phyloP scores from a whole-genome alignment of 2,888 invertebrate species.

The Hypsopygia costalis region DNA sequence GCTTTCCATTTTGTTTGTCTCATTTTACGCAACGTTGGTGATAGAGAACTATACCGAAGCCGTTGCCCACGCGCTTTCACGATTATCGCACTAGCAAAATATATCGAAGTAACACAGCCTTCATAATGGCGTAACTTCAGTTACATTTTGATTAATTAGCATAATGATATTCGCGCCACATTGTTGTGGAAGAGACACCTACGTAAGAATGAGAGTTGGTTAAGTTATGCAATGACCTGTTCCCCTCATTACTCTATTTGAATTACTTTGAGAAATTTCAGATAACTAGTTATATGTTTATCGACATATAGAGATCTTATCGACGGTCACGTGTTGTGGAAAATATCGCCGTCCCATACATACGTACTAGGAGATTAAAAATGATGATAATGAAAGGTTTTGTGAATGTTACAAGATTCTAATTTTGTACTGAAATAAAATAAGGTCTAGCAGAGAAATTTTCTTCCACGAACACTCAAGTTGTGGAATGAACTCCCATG shows the following conservation, averaged over 20 bases:
- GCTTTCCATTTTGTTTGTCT: constrained; percentile 42
- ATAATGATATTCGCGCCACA: constrained; percentile 39
- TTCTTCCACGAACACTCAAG: too few species aligned
- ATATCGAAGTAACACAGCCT: constrained; percentile 30
- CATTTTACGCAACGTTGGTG: constrained; percentile 43
- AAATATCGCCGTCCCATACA: too few species aligned
- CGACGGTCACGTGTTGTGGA: too few species aligned
- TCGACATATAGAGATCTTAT: too few species aligned
- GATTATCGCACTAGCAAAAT: constrained; percentile 39
- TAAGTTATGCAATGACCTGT: constrained; percentile 10
- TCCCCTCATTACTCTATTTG: constrained; percentile 1
- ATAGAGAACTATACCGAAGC: constrained; percentile 29
- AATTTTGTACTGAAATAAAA: too few species aligned
- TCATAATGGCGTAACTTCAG: constrained; percentile 33
- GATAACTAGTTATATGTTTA: not conserved
- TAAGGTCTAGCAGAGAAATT: too few species aligned
- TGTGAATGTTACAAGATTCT: too few species aligned
- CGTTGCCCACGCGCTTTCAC: constrained; percentile 52
- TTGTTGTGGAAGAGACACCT: constrained; percentile 27
- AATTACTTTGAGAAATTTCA: not conserved
- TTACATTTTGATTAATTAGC: constrained; percentile 52
- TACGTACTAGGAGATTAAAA: too few species aligned
- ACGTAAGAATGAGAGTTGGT: constrained; percentile 20
- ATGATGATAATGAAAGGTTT: too few species aligned
- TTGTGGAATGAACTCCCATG: too few species aligned